Base-by-base conservation (phyloP, 2,113 vertebrate species). In the Zapornia atra region DNA sequence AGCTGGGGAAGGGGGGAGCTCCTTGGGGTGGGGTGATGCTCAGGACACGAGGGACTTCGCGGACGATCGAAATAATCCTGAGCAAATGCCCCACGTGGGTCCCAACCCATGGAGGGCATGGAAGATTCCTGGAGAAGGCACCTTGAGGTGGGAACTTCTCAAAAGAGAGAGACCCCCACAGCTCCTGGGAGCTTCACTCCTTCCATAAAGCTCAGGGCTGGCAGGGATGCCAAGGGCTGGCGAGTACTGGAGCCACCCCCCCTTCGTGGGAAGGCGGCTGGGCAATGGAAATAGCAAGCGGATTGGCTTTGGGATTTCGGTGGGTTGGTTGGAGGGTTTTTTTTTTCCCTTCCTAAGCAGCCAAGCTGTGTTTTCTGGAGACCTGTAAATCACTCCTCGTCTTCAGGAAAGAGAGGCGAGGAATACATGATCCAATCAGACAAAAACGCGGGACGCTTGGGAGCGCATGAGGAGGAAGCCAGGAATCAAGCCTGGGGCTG, bases 321-420 rank as follows among this genome's bases (percentile, higher is more conserved):
- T 46, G 44, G 44, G 44, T 46, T 46, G 44, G 44, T 38, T 9
- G 34, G 22, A 21, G 19, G 14, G n/a, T n/a, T n/a, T n/a, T 48
- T 48, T 44, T 83, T 40, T 48, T 46, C 7, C 70, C 38, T 89
- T 94, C 40, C 46, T 44, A 85, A 93, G 92, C 82, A 97, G 92
- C 82, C 86, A 90, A 88, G 76, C 86, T 57, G 70, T 76, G 31
- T 90, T 97, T 97, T 92, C 86, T 93, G 92, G 86, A 86, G 88
- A 86, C 80, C 54, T 93, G 92, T 94, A 95, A 97, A 97, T 96
- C 96, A 93, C 92, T 97, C 96, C 68, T 90, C 92, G 0, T 92
- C 92, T 83, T 88, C 82, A 88, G 94, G 86, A 90, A 90, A 65
- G 64, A 91, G 90, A 92, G 92, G 80, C 25, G 1, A 96, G 82